Percentiles rank a stretch among this genome's conserved stretches.
These are phyloP conservation scores for Pyrrhosoma nymphula DNA, from an alignment of 2,888 invertebrate genomes.

Conservation along the genomic window DNA sequence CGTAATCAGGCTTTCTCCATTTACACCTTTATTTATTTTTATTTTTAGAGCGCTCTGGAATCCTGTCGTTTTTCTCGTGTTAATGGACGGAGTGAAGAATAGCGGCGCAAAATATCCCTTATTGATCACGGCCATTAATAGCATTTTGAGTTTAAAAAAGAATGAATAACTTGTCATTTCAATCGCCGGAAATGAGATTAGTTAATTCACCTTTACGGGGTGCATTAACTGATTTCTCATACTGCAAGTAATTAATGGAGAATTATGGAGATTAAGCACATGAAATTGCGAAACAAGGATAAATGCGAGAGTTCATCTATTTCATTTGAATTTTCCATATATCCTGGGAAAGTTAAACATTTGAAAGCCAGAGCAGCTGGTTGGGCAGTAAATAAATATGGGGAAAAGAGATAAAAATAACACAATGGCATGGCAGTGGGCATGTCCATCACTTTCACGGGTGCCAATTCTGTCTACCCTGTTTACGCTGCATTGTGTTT, in stretches of 20 bases:
- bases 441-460: background rate
- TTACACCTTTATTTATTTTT: background rate
- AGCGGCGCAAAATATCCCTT: background rate
- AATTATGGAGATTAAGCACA: background rate
- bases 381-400: background rate
- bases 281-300: background rate
- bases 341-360: slow-evolving; percentile 17
- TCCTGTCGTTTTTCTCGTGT: background rate
- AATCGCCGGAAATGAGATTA: background rate
- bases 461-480: background rate
- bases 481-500: background rate
- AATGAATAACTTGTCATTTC: background rate
- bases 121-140: background rate
- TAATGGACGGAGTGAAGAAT: background rate
- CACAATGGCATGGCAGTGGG: background rate
- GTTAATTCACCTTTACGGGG: background rate
- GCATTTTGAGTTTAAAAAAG: background rate
- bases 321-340: background rate
- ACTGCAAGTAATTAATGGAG: slow-evolving; percentile 27
- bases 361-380: background rate
- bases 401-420: background rate
- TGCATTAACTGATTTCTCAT: slow-evolving; percentile 17
- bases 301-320: background rate
- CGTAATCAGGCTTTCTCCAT: background rate
- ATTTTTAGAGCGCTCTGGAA: background rate